Percentiles rank a stretch among this genome's conserved stretches.
These are phyloP conservation scores for Paratrypauchen microcephalus DNA, from an alignment of 2,797 vertebrate species.

Conservation along the genomic window DNA sequence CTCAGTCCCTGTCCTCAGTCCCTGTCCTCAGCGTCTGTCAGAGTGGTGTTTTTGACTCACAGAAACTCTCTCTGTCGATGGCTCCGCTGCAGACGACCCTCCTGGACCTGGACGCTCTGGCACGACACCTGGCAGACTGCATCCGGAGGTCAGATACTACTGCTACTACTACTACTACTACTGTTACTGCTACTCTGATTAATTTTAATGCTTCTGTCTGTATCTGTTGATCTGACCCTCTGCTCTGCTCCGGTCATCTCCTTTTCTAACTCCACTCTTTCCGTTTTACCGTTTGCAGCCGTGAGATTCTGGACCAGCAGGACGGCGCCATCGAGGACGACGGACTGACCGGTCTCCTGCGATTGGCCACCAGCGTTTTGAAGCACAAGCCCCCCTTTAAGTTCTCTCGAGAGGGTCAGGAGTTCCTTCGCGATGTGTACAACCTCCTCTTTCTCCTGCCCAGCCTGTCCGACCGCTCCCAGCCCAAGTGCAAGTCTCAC, in stretches of 20 bases:
- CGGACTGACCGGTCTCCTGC: slow-evolving; percentile 91
- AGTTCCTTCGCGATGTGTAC: slow-evolving; percentile 95
- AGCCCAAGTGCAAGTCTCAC: slow-evolving; percentile 97
- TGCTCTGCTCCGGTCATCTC: too few relatives aligned
- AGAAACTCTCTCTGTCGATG: slow-evolving; percentile 74
- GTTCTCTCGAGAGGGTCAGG: slow-evolving; percentile 96
- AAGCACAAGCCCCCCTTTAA: slow-evolving; percentile 99
- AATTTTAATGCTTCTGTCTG: too few relatives aligned
- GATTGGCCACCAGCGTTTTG: slow-evolving; percentile 93
- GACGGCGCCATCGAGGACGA: slow-evolving; percentile 95
- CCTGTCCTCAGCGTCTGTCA: neutral
- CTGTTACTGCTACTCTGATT: too few relatives aligned
- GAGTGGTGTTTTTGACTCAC: slow-evolving; percentile 68
- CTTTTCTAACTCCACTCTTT: neutral
- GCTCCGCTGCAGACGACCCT: slow-evolving; percentile 86
- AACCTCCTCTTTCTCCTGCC: slow-evolving; percentile 96
- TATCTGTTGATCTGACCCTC: too few relatives aligned
- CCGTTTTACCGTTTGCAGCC: slow-evolving; percentile 67
- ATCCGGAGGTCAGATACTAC: slow-evolving; percentile 86
- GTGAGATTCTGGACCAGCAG: slow-evolving; percentile 97
- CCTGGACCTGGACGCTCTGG: slow-evolving; percentile 94
- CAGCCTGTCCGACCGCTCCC: slow-evolving; percentile 92
- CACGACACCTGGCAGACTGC: slow-evolving; percentile 95
- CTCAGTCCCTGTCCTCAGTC: neutral
- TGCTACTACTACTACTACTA: neutral